Evolutionary conservation across 2,113 vertebrate species (phyloP), one percentile per base, ranked within the genome.

Genomic region (Eulacestoma nigropectus): DNA sequence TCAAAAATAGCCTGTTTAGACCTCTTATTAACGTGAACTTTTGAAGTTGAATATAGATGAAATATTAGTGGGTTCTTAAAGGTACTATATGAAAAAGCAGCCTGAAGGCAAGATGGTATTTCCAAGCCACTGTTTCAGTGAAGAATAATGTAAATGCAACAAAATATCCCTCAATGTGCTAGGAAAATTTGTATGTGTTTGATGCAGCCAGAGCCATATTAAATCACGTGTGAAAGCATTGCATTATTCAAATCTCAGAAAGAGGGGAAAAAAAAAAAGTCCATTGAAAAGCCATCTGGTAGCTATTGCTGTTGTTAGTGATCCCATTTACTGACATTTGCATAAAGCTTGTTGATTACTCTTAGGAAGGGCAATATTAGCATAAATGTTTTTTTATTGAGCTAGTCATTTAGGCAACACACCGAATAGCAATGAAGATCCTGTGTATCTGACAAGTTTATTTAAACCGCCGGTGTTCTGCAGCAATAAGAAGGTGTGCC

Each of bases 281-380:
- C 62, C 55, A 96, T 93, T 97, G 92, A 96, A 96, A 97, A 85
- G 76, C 84, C 65, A 97, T 81, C 94, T 96, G 93, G 88, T 95
- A 95, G 65, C 68, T 95, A 96, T 97, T 60, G 93, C 93, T 95
- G 95, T 74, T 96, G 92, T 94, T 96, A 96, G 91, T 94, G 90
- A 94, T 94, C 84, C 81, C 57, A 84, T 92, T 82, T 89, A 91
- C 64, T 96, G 78, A 93, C 76, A 97, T 97, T 97, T 92, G 50
- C 85, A 87, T 95, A 82, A 96, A 95, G 76, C 76, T 93, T 93
- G 92, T 74, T 94, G 95, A 96, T 96, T 96, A 94, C 95, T 96
- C 62, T 69, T 85, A 96, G 84, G 94, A 94, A 97, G 95, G 88
- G 74, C 92, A 94, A 89, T 92, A 93, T 96, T 96, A 95, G 96